Evolutionary conservation across 1,140 invertebrate genomes (phyloP), one percentile per base, ranked within the genome.

Genomic region (Drosophila truncata): DNA sequence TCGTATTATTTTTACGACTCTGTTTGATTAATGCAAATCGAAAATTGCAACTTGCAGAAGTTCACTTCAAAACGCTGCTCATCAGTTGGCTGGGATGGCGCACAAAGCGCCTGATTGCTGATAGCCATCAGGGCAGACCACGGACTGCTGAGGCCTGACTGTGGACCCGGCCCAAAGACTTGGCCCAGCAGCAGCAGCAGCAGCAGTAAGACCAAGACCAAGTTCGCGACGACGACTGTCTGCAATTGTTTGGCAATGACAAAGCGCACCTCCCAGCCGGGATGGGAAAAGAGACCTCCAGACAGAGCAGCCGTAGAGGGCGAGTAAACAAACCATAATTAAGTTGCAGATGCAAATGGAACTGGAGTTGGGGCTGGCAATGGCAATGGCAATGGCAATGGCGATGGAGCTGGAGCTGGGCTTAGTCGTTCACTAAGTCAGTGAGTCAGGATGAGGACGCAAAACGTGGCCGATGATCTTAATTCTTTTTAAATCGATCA

Each of bases 401-500:
- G 35, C 83, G 84, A 79, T 88, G 85, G 85, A 4, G 25, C 20
- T 52, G 54, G 62, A 55, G 42, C 37, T 37, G 55, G 44, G 64
- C 75, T 87, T 79, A 90, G 74, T 90, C 75, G 86, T 75, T 90
- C 78, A 90, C 85, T 90, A 85, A 90, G 85, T 90, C 85, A 90
- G 81, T 90, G 85, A 90, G 86, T 90, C 85, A 90, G 85, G 72
- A 72, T 58, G 70, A 64, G 63, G 64, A 64, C 55, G 55, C 57
- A 72, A 60, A 72, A 72, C 66, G 69, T 72, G 82, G 64, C 70
- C 85, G 86, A 90, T 90, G 86, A 90, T 90, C 85, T 90, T 90
- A 90, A 90, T 90, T 90, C 85, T 88, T 80, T 91, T 90, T 90
- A 90, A 90, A 90, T 90, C 85, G 85, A 90, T 90, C 85, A 90